These are phyloP conservation scores for Panurus biarmicus DNA, from an alignment of 2,113 vertebrate species.

Conservation along the genomic window DNA sequence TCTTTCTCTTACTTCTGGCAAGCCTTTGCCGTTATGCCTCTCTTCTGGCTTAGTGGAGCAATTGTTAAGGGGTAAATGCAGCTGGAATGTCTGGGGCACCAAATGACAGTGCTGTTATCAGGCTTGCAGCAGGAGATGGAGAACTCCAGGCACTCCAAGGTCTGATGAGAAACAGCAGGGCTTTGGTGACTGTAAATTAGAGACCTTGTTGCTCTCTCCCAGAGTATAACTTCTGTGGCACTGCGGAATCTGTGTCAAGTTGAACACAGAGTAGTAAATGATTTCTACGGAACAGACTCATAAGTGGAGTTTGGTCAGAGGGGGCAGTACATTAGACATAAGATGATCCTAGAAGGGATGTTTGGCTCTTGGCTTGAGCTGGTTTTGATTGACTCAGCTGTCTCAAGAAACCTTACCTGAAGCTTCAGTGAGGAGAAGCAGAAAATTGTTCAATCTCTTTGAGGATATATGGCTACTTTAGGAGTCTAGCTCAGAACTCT, in stretches of 20 bases:
- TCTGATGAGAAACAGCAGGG: background rate
- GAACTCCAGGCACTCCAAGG: background rate
- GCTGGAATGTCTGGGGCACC: background rate
- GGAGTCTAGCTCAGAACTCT: background rate
- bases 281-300: background rate
- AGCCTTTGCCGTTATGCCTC: background rate
- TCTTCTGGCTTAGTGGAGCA: background rate
- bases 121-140: background rate
- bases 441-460: background rate
- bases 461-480: background rate
- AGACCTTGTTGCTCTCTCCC: background rate
- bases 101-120: background rate
- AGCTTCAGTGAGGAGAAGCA: background rate
- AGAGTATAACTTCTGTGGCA: background rate
- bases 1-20: background rate
- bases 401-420: background rate
- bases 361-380: background rate
- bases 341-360: rapidly evolving
- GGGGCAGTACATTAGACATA: rapidly evolving
- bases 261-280: background rate
- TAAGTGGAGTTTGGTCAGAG: background rate
- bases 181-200: background rate
- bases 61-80: background rate
- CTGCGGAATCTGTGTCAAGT: background rate
- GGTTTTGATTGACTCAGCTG: background rate